Conservation (phyloP, 2,888 invertebrate species). For the Sepiola atlantica region DNA sequence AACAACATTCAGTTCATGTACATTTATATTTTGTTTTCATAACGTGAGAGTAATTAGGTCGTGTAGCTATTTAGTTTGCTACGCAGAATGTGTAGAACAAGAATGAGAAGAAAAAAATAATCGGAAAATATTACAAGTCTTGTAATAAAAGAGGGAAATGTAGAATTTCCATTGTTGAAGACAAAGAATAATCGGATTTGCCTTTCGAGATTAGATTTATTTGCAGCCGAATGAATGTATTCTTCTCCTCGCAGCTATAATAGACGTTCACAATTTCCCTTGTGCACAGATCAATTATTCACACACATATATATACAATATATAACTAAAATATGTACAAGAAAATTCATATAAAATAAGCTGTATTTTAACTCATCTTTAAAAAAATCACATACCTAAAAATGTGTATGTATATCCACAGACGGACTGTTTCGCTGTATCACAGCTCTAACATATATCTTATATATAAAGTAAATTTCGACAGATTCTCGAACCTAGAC, state of each 20-base stretch:
- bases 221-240: not conserved
- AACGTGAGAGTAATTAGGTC: not conserved
- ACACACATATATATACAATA: not conserved
- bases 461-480: too few relatives aligned
- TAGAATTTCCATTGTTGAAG: slow-evolving; percentile 16
- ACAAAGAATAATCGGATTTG: slow-evolving; percentile 16
- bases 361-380: too few relatives aligned
- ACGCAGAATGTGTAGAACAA: not conserved
- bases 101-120: not conserved
- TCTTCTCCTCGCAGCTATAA: not conserved
- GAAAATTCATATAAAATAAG: too few relatives aligned
- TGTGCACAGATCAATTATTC: not conserved
- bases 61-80: not conserved
- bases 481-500: too few relatives aligned
- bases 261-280: not conserved
- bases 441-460: too few relatives aligned
- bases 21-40: not conserved
- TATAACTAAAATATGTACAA: too few relatives aligned
- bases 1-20: not conserved
- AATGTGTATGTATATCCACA: too few relatives aligned
- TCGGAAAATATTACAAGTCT: not conserved
- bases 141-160: not conserved
- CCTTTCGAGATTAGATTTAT: slow-evolving; percentile 19
- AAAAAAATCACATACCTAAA: too few relatives aligned
- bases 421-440: too few relatives aligned